Conservation (phyloP, 1,140 invertebrate genomes). For the Paralvinella palmiformis region DNA sequence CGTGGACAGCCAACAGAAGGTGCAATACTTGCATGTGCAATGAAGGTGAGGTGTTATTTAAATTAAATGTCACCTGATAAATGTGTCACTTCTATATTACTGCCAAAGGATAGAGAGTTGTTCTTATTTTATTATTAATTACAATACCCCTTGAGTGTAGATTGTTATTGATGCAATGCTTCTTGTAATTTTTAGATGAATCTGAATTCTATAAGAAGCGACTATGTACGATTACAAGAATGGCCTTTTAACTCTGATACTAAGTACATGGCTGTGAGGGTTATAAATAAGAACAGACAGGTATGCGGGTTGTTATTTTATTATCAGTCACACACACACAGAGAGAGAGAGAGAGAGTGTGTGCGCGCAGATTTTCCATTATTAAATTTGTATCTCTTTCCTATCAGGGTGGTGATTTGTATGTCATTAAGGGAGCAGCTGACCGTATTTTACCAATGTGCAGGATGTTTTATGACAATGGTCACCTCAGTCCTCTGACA, state of each 20-base stretch:
- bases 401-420: slow-evolving; percentile 23
- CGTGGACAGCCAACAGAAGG: slow-evolving; percentile 97
- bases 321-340: too few relatives aligned
- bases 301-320: too few relatives aligned
- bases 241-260: slow-evolving; percentile 95
- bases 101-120: not conserved
- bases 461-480: slow-evolving; percentile 70
- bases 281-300: slow-evolving; percentile 69
- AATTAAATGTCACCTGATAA: too few relatives aligned
- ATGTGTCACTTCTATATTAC: not conserved
- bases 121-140: not conserved
- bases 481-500: slow-evolving; percentile 64
- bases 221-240: slow-evolving; percentile 83
- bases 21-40: slow-evolving; percentile 81
- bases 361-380: too few relatives aligned
- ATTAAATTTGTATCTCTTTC: slow-evolving; percentile 16
- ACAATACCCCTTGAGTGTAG: not conserved
- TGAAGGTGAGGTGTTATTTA: slow-evolving; percentile 63
- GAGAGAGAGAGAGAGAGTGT: too few relatives aligned
- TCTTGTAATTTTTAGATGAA: slow-evolving; percentile 60
- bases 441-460: slow-evolving; percentile 85
- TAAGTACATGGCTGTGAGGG: slow-evolving; percentile 98
- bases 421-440: slow-evolving; percentile 94
- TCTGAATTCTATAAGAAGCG: slow-evolving; percentile 71
- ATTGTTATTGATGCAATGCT: not conserved